Base-by-base conservation (phyloP, 2,888 invertebrate species). In the Perizoma flavofasciatum region DNA sequence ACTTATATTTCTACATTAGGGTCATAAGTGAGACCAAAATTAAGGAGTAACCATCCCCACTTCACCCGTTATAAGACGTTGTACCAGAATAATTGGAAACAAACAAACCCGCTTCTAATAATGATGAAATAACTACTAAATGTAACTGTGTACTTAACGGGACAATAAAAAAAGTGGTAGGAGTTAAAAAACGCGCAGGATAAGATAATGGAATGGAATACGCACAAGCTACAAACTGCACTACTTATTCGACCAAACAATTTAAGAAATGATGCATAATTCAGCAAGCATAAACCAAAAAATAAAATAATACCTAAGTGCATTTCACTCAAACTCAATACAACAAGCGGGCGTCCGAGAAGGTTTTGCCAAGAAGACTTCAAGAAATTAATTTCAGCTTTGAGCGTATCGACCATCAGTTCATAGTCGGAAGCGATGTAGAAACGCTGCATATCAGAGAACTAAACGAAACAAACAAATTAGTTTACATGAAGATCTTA, bases 351-450 rank as follows among this genome's bases (percentile, higher is more conserved):
- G 78, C 99, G 95, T 79, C 99, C 99, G 84, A 98, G 95, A 93
- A 98, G 97, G 92, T 97, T 97, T 93, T 97, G 97, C 99, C 99
- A 99, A 90, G 97, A 97, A 78, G 97, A 97, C 94, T 99, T 98
- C 93, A 99, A 95, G 94, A 98, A 98, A 94, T 98, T 97, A 83
- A 99, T 96, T 94, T 99, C 98, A 77, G 97, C 97, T 94, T 98
- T 98, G 93, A 98, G 96, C 88, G 97, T 97, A 94, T 99, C 99
- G 86, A 99, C 96, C 96, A 99, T 96, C 93, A 99, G 95, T 92
- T 98, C 98, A 92, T 97, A 97, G 94, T 99, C 99, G 85, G 98
- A 97, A 85, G 98, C 98, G 87, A 99, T 97, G 96, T 99, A 99
- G 95, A 98, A 99, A 88, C 97, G 96, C 85, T 96, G 96, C 94